Conservation (phyloP, 2,888 invertebrate species). For the Sminthurides aquaticus region DNA sequence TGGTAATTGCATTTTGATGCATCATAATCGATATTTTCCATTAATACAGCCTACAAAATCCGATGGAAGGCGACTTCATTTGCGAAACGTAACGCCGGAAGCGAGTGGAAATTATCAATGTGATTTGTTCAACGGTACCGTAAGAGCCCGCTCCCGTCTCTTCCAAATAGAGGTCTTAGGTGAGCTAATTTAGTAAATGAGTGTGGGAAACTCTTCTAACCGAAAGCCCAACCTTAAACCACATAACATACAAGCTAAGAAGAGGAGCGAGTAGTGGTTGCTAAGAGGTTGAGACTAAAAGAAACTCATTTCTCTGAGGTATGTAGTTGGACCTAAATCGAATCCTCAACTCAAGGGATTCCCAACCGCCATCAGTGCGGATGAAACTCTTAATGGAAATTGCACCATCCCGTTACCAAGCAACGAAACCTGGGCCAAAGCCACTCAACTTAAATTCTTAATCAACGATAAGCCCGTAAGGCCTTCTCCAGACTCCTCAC, state of each 20-base stretch:
- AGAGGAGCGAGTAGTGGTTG: not conserved
- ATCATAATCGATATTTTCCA: not conserved
- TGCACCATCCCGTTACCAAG: constrained; percentile 5
- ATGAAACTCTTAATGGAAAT: constrained; percentile 3
- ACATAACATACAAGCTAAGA: not conserved
- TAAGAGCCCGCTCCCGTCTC: not conserved
- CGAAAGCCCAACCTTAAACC: too few relatives aligned
- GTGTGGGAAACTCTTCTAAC: not conserved
- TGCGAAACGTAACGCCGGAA: not conserved
- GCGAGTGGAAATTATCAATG: not conserved
- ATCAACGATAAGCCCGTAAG: constrained; percentile 10
- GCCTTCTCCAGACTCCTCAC: not conserved
- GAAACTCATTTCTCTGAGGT: not conserved
- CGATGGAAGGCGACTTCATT: not conserved
- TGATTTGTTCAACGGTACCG: not conserved
- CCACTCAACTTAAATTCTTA: constrained; percentile 1
- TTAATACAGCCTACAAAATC: not conserved
- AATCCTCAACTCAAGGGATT: constrained; percentile 14
- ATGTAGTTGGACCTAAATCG: constrained; percentile 1
- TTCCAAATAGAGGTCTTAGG: not conserved
- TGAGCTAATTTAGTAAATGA: not conserved
- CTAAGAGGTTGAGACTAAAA: not conserved
- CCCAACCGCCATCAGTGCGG: not conserved
- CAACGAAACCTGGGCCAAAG: not conserved
- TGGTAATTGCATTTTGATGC: not conserved